Conservation (phyloP, 1,140 invertebrate genomes). For the Sminthurinus signatus region DNA sequence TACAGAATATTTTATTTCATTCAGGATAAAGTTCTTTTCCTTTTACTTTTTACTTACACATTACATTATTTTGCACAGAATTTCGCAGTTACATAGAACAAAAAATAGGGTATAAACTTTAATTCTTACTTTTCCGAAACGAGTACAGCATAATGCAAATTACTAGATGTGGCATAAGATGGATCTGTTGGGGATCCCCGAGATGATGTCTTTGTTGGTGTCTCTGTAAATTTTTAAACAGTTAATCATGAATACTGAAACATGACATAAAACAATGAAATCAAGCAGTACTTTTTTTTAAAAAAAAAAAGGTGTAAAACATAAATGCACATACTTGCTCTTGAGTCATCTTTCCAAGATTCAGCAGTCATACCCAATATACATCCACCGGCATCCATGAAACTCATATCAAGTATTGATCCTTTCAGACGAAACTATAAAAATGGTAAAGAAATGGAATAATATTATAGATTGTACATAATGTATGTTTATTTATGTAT, state of each 20-base stretch:
- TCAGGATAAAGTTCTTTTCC: too few species aligned
- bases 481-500: too few species aligned
- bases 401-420: conserved; percentile 79
- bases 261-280: too few species aligned
- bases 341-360: conserved; percentile 76
- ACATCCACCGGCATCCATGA: conserved; percentile 87
- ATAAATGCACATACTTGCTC: conserved; percentile 55
- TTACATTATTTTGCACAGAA: too few species aligned
- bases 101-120: too few species aligned
- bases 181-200: conserved; percentile 60
- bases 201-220: conserved; percentile 54
- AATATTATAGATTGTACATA: too few species aligned
- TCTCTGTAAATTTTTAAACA: conserved; percentile 48
- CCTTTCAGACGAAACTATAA: conserved; percentile 85
- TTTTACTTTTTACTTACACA: too few species aligned
- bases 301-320: conserved; percentile 13
- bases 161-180: not conserved
- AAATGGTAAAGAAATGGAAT: too few species aligned
- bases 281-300: not conserved
- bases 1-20: too few species aligned
- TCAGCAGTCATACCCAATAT: conserved; percentile 77
- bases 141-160: conserved; percentile 77
- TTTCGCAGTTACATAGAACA: too few species aligned
- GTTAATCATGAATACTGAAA: too few species aligned
- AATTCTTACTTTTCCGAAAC: conserved; percentile 91